Conservation (phyloP, 2,113 vertebrate species). For the Pteropus alecto region DNA sequence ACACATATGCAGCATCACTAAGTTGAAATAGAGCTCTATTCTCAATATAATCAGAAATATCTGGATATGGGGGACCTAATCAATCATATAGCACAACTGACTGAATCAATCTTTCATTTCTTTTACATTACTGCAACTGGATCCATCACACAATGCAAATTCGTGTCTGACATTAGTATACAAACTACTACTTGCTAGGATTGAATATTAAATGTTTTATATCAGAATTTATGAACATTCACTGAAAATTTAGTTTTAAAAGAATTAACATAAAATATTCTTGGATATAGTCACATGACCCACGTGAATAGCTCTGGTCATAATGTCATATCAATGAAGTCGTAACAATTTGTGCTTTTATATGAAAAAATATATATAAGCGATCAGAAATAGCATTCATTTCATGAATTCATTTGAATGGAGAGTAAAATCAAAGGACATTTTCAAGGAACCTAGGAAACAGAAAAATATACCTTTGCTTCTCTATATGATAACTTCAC, state of each 20-base stretch:
- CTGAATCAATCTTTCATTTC: not conserved
- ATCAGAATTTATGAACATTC: not conserved
- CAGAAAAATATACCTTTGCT: not conserved
- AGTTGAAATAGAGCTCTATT: not conserved
- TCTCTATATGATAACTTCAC: not conserved
- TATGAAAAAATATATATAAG: not conserved
- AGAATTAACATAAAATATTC: not conserved
- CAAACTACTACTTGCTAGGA: not conserved
- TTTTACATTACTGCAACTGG: not conserved
- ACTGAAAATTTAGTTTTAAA: not conserved
- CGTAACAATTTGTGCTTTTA: not conserved
- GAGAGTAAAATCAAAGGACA: constrained; percentile 16
- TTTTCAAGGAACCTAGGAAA: not conserved
- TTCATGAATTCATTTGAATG: constrained; percentile 8
- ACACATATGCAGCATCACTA: not conserved
- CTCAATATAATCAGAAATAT: not conserved
- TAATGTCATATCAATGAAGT: not conserved
- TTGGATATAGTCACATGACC: not conserved
- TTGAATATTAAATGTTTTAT: not conserved
- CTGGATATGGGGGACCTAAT: not conserved
- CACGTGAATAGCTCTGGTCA: not conserved
- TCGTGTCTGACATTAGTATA: not conserved
- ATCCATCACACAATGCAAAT: not conserved
- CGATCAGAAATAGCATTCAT: not conserved
- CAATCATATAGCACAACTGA: not conserved